phyloP scores from a whole-genome alignment of 2,113 vertebrate genomes.

The Rhinolophus ferrumequinum region DNA sequence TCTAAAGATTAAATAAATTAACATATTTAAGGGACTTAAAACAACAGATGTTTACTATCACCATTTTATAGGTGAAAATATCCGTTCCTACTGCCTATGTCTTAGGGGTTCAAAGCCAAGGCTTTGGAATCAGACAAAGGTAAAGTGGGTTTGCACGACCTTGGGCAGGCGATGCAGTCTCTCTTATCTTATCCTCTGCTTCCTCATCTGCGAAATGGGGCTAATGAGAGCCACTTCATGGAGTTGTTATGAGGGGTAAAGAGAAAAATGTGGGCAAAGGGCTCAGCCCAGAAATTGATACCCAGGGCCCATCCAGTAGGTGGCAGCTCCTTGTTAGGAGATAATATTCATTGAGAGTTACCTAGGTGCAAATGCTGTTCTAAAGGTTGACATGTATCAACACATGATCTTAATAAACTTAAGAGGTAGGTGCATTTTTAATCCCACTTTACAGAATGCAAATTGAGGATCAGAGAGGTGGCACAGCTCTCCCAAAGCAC shows the following conservation, averaged over 20 bases:
- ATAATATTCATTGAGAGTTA: background rate
- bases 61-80: background rate
- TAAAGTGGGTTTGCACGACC: background rate
- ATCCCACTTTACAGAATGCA: background rate
- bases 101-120: background rate
- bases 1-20: slow-evolving; percentile 17
- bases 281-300: background rate
- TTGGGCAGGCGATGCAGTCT: background rate
- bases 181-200: background rate
- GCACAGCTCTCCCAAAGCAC: background rate
- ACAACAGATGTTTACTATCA: background rate
- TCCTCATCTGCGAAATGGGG: background rate
- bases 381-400: background rate
- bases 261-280: background rate
- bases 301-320: background rate
- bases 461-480: background rate
- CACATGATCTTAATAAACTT: background rate
- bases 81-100: background rate
- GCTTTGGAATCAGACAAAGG: background rate
- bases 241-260: background rate
- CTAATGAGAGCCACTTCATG: background rate
- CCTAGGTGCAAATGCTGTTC: background rate
- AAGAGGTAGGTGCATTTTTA: background rate
- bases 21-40: background rate
- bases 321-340: background rate